Percentiles rank a stretch among this genome's conserved stretches.
These are phyloP conservation scores for Amphipyra berbera DNA, from an alignment of 2,888 invertebrate species.

Conservation along the genomic window DNA sequence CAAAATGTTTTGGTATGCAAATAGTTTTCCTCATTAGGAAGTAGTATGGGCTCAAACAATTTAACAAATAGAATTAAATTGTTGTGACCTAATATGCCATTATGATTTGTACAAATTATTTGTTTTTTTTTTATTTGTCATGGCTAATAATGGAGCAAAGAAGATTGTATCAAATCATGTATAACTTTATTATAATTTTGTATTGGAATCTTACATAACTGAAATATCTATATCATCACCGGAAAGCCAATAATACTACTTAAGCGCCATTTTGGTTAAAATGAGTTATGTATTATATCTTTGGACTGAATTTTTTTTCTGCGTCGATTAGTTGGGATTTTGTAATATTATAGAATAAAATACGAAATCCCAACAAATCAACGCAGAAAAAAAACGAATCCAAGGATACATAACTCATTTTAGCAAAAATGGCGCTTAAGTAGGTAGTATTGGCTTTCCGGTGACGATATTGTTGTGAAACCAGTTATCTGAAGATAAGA, in stretches of 20 bases:
- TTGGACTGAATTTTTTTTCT: too few relatives aligned
- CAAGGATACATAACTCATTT: too few relatives aligned
- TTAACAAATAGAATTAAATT: slow-evolving; percentile 9
- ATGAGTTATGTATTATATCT: too few relatives aligned
- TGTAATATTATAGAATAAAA: too few relatives aligned
- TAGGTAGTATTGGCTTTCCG: too few relatives aligned
- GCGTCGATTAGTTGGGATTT: too few relatives aligned
- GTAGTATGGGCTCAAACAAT: slow-evolving; percentile 27
- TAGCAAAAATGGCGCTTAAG: too few relatives aligned
- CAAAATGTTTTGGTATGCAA: not conserved
- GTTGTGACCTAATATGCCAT: slow-evolving; percentile 23
- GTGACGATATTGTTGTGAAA: slow-evolving; percentile 13
- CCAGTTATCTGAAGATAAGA: slow-evolving; percentile 7
- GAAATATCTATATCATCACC: slow-evolving; percentile 25
- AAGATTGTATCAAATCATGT: too few relatives aligned
- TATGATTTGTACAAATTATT: not conserved
- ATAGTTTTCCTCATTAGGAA: slow-evolving; percentile 14
- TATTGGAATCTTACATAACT: slow-evolving; percentile 13
- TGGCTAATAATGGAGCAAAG: not conserved
- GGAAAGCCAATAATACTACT: too few relatives aligned
- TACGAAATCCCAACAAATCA: too few relatives aligned
- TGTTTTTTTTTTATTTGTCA: not conserved
- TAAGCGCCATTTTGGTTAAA: too few relatives aligned
- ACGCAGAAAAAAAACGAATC: too few relatives aligned
- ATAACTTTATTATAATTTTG: not conserved